Conservation (phyloP, 2,797 vertebrate species). For the Karalla daura region DNA sequence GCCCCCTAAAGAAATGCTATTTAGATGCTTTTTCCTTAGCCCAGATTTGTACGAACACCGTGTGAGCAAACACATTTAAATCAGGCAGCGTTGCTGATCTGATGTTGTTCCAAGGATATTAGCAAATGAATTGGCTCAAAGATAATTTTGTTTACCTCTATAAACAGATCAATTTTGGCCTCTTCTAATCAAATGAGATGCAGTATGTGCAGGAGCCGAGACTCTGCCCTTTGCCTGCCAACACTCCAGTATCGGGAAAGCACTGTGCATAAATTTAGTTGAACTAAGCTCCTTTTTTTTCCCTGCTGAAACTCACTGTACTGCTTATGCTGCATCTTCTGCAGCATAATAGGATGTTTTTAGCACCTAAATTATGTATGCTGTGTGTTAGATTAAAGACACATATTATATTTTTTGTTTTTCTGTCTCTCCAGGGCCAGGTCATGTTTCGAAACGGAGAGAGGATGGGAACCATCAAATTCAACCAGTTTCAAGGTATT, state of each 20-base stretch:
- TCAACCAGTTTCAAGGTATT: slow-evolving; percentile 99
- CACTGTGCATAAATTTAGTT: slow-evolving; percentile 40
- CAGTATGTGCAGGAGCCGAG: slow-evolving; percentile 48
- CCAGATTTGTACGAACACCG: slow-evolving; percentile 9
- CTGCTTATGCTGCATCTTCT: slow-evolving; percentile 21
- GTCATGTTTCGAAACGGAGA: slow-evolving; percentile 99
- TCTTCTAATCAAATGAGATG: slow-evolving; percentile 71
- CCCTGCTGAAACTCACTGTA: not conserved
- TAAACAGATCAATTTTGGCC: slow-evolving; percentile 73
- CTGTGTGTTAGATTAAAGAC: not conserved
- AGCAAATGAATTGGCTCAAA: slow-evolving; percentile 68
- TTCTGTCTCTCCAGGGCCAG: slow-evolving; percentile 88
- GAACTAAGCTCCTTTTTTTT: slow-evolving; percentile 28
- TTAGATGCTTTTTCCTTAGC: slow-evolving; percentile 12
- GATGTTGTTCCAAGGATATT: slow-evolving; percentile 56
- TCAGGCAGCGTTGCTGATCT: slow-evolving; percentile 26
- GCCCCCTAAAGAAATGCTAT: slow-evolving; percentile 19
- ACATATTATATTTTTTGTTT: not conserved
- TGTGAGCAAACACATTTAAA: slow-evolving; percentile 19
- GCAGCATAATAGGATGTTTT: slow-evolving; percentile 1
- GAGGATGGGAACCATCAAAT: slow-evolving; percentile 99
- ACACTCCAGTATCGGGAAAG: slow-evolving; percentile 30
- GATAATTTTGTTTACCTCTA: slow-evolving; percentile 71
- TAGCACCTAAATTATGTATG: not conserved
- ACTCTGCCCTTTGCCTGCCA: slow-evolving; percentile 54